Evolutionary conservation across 1,140 invertebrate genomes (phyloP), one percentile per base, ranked within the genome.

Genomic region (Drosophila biarmipes): DNA sequence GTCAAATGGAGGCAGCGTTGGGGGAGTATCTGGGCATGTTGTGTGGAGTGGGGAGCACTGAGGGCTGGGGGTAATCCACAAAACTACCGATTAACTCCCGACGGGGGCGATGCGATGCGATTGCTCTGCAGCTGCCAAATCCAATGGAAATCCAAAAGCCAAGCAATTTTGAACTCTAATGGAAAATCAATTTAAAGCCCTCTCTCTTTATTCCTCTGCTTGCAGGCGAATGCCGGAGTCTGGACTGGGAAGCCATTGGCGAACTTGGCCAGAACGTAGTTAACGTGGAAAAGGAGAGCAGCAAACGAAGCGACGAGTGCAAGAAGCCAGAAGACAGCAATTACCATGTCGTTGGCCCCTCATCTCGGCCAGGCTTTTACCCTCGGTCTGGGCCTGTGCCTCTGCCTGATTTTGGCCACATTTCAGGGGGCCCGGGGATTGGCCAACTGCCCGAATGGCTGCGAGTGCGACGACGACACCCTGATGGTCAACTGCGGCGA

Each of bases 401-500:
- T 24, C 15, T 15, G 46, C 55, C 17, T 73, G 8, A 24, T 49
- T 6, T 21, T 71, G 46, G 49, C 46, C 42, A 24, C 56, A 34
- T 42, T 73, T 8, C 48, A 49, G 61, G 42, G 63, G 49, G 58
- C 82, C 73, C 80, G 58, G 49, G 89, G 80, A 31, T 40, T 94
- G 68, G 93, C 93, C 40, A 94, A 94, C 73, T 98, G 97, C 91
- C 97, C 97, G 1, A 94, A 91, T 61, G 95, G 95, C 54, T 98
- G 97, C 91, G 94, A 93, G 87, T 98, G 97, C 92, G 96, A 98
- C 92, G 97, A 98, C 80, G 96, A 97, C 52, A 97, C 95, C 0
- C 94, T 97, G 52, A 95, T 96, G n/a, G 97, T 98, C 0, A 95
- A 95, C 49, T 98, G 97, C 91, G 94, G 96, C 71, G 95, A 95